Percentiles rank a stretch among this genome's conserved stretches.
Evolutionary conservation across 2,113 vertebrate species (phyloP).

Genomic region (Poecilia latipinna): DNA sequence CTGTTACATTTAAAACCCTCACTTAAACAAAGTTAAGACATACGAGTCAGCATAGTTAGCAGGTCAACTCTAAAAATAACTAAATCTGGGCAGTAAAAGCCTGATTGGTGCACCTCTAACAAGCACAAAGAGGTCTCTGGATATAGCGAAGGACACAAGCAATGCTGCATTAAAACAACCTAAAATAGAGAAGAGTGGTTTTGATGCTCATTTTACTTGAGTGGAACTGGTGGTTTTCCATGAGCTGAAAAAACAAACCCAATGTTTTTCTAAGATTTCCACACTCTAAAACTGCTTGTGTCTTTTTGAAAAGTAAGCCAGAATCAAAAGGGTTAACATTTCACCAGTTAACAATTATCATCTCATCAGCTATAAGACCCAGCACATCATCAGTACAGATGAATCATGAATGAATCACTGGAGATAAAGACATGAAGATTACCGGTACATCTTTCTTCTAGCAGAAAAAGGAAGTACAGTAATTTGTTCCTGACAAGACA

Average conservation of each 20-base stretch:
- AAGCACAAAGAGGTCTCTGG: slow-evolving; percentile 23
- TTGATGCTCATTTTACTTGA: slow-evolving; percentile 19
- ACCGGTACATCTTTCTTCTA: slow-evolving; percentile 32
- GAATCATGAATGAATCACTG: slow-evolving; percentile 71
- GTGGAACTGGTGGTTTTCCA: slow-evolving; percentile 56
- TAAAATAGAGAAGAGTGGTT: slow-evolving; percentile 4
- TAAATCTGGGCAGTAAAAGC: not conserved
- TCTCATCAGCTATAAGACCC: slow-evolving; percentile 51
- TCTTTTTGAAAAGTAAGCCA: slow-evolving; percentile 34
- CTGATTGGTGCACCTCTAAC: too few species aligned
- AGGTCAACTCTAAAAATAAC: too few species aligned
- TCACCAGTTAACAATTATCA: slow-evolving; percentile 71
- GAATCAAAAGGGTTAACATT: slow-evolving; percentile 68
- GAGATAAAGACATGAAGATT: slow-evolving; percentile 59
- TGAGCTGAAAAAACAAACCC: not conserved
- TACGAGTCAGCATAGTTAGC: not conserved
- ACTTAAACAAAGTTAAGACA: not conserved
- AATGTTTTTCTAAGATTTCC: slow-evolving; percentile 64
- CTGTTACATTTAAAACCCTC: not conserved
- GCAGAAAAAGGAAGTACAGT: slow-evolving; percentile 37
- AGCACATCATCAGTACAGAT: slow-evolving; percentile 61
- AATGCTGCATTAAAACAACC: slow-evolving; percentile 30
- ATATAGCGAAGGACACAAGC: slow-evolving; percentile 18
- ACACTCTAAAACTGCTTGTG: slow-evolving; percentile 43
- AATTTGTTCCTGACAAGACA: slow-evolving; percentile 36